These are phyloP conservation scores for Dendronephthya gigantea DNA, from an alignment of 64 coral and sea anemone genomes.

Conservation along the genomic window DNA sequence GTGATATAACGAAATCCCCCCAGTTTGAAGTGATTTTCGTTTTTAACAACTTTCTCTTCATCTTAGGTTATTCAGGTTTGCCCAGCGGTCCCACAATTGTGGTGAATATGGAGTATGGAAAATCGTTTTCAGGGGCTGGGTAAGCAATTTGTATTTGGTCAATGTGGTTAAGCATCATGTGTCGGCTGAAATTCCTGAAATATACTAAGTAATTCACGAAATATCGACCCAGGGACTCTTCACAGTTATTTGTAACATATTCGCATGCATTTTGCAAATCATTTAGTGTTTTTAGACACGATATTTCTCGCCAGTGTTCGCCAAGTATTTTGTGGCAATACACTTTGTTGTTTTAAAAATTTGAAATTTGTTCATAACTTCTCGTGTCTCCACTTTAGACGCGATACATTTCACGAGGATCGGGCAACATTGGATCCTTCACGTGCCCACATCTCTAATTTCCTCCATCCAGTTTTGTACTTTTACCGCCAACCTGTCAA, in stretches of 20 bases:
- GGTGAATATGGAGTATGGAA: conserved; percentile 63
- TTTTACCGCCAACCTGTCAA: background rate
- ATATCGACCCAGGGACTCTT: too few species aligned
- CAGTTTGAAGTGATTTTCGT: too few species aligned
- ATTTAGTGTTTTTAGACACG: too few species aligned
- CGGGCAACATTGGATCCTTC: background rate
- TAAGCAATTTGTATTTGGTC: conserved; percentile 25
- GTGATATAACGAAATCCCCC: too few species aligned
- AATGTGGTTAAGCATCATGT: too few species aligned
- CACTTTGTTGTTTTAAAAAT: too few species aligned
- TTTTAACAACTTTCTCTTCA: background rate
- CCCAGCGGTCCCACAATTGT: conserved; percentile 53
- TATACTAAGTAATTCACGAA: too few species aligned
- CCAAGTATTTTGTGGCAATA: too few species aligned
- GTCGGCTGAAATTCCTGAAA: too few species aligned
- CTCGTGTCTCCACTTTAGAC: background rate
- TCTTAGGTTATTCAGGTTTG: conserved; percentile 33
- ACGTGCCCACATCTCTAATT: background rate
- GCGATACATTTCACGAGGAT: background rate
- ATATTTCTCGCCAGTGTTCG: too few species aligned
- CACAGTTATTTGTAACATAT: too few species aligned
- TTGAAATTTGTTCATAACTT: background rate
- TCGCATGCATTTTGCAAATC: too few species aligned
- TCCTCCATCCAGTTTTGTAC: background rate
- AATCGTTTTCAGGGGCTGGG: conserved; percentile 57